These are phyloP conservation scores for Protophormia terraenovae DNA, from an alignment of 2,888 invertebrate genomes.

Conservation along the genomic window DNA sequence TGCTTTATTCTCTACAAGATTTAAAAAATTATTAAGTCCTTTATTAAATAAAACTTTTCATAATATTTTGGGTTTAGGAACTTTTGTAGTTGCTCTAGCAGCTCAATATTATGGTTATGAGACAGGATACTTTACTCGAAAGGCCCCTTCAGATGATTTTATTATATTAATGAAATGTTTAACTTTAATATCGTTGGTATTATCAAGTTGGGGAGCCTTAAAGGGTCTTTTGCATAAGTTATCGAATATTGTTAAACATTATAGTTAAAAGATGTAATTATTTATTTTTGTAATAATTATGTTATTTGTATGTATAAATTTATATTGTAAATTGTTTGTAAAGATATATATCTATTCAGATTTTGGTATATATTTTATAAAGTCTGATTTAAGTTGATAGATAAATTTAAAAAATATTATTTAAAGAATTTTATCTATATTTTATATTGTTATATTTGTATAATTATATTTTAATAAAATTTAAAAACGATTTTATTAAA, in stretches of 20 bases:
- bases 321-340: not conserved
- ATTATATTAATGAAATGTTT: slow-evolving; percentile 75
- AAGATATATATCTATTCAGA: not conserved
- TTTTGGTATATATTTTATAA: slow-evolving; percentile 8
- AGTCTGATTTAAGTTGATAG: slow-evolving; percentile 17
- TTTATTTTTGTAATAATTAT: too few relatives aligned
- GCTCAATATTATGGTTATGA: slow-evolving; percentile 79
- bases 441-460: not conserved
- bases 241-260: slow-evolving; percentile 70
- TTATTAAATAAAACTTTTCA: slow-evolving; percentile 78
- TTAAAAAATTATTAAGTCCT: slow-evolving; percentile 74
- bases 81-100: slow-evolving; percentile 76
- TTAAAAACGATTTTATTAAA: not conserved
- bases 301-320: not conserved
- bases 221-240: slow-evolving; percentile 73
- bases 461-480: not conserved
- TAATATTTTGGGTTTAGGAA: slow-evolving; percentile 75
- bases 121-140: slow-evolving; percentile 75
- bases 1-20: slow-evolving; percentile 74
- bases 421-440: not conserved
- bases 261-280: slow-evolving; percentile 49
- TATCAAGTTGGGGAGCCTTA: slow-evolving; percentile 75
- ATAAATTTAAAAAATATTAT: not conserved
- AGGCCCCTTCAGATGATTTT: slow-evolving; percentile 71
- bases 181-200: slow-evolving; percentile 75